phyloP scores from a whole-genome alignment of 2,113 vertebrate species.

The Aegotheles bennettii region DNA sequence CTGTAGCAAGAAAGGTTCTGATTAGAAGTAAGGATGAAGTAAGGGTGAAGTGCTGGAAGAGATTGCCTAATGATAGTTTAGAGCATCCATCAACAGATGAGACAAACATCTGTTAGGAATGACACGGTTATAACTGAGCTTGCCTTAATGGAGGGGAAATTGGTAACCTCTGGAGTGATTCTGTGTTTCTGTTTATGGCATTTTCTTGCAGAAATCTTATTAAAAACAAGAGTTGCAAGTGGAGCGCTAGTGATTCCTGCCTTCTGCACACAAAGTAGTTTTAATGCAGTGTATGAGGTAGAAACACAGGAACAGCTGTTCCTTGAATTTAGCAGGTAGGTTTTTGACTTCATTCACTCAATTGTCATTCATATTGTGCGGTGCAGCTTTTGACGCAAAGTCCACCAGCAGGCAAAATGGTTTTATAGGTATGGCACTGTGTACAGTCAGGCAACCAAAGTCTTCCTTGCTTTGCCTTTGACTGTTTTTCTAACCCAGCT shows the following conservation, averaged over 20 bases:
- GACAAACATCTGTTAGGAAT: constrained; percentile 39
- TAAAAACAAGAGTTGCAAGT: neutral
- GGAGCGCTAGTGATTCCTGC: neutral
- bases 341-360: neutral
- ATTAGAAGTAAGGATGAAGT: neutral
- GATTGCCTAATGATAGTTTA: constrained; percentile 3
- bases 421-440: neutral
- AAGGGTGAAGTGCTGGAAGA: neutral
- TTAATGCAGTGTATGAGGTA: neutral
- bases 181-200: constrained; percentile 4
- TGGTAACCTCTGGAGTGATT: constrained; percentile 5
- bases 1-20: neutral
- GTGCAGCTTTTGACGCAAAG: neutral
- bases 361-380: neutral
- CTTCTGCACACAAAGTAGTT: neutral
- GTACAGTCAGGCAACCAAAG: neutral
- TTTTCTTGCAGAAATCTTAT: neutral
- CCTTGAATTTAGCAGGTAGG: neutral
- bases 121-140: neutral
- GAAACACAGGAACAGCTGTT: neutral
- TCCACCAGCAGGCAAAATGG: neutral
- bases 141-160: neutral
- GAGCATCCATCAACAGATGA: neutral
- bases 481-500: neutral
- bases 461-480: neutral